Conservation (phyloP, 2,113 vertebrate species). For the Thermophis baileyi region DNA sequence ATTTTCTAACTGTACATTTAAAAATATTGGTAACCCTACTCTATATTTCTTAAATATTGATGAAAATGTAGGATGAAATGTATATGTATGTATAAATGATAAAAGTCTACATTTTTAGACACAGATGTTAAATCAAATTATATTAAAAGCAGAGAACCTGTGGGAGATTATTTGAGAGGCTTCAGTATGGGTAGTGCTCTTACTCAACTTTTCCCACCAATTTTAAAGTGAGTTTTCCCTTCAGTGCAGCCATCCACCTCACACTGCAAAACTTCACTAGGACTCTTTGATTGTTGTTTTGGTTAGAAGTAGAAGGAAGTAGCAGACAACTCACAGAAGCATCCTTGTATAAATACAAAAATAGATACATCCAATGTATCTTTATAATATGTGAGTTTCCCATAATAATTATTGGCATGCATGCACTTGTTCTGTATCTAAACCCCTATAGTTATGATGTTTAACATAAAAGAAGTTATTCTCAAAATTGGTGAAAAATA, state of each 20-base stretch:
- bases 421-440: not conserved
- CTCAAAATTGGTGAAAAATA: not conserved
- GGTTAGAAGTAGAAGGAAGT: not conserved
- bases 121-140: not conserved
- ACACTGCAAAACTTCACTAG: not conserved
- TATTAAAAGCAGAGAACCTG: not conserved
- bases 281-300: not conserved
- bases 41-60: not conserved
- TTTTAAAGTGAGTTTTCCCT: not conserved
- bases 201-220: not conserved
- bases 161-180: not conserved
- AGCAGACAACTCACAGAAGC: not conserved
- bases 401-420: not conserved
- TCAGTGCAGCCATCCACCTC: not conserved
- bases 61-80: not conserved
- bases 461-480: not conserved
- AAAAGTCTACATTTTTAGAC: not conserved
- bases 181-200: not conserved
- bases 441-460: not conserved
- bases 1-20: not conserved
- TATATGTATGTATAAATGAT: not conserved
- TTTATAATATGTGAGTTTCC: not conserved
- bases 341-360: not conserved
- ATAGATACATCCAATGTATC: not conserved
- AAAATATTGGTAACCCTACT: not conserved